phyloP scores from a whole-genome alignment of 2,888 invertebrate species.

The Ophioninae sp. region DNA sequence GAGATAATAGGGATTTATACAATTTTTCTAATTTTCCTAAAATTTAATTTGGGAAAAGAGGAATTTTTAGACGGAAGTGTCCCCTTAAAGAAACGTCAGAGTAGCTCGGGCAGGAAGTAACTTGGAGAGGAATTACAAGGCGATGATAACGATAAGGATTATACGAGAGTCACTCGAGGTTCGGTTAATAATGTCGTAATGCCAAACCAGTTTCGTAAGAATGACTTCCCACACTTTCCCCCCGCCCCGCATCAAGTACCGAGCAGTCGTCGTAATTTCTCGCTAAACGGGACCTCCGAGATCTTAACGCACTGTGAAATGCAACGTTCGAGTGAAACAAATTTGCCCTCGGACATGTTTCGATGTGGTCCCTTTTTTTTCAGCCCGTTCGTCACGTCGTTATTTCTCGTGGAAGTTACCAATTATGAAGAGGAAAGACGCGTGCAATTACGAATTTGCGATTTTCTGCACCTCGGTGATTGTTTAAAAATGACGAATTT shows the following conservation, averaged over 20 bases:
- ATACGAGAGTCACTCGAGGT: conserved; percentile 25
- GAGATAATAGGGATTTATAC: too few species aligned
- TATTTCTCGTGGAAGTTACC: conserved; percentile 1
- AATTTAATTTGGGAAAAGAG: too few species aligned
- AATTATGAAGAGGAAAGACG: conserved; percentile 21
- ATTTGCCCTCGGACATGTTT: conserved; percentile 12
- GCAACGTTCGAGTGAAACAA: conserved; percentile 16
- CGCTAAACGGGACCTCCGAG: conserved; percentile 15
- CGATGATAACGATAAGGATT: conserved; percentile 29
- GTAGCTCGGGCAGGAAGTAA: conserved; percentile 21
- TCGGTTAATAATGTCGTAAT: conserved; percentile 52
- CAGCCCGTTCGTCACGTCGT: conserved; percentile 14
- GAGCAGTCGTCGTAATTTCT: conserved; percentile 39
- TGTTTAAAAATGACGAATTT: not conserved
- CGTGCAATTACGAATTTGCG: not conserved
- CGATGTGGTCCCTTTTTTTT: conserved; percentile 8
- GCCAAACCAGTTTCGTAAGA: conserved; percentile 46
- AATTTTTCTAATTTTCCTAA: too few species aligned
- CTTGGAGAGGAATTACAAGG: conserved; percentile 30
- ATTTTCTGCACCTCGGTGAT: not conserved
- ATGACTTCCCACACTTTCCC: conserved; percentile 7
- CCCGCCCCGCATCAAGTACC: not conserved
- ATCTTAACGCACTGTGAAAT: conserved; percentile 29
- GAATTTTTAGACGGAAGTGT: too few species aligned
- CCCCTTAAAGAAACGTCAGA: not conserved